These are phyloP conservation scores for Chionoecetes opilio DNA, from an alignment of 1,140 invertebrate species.

Conservation along the genomic window DNA sequence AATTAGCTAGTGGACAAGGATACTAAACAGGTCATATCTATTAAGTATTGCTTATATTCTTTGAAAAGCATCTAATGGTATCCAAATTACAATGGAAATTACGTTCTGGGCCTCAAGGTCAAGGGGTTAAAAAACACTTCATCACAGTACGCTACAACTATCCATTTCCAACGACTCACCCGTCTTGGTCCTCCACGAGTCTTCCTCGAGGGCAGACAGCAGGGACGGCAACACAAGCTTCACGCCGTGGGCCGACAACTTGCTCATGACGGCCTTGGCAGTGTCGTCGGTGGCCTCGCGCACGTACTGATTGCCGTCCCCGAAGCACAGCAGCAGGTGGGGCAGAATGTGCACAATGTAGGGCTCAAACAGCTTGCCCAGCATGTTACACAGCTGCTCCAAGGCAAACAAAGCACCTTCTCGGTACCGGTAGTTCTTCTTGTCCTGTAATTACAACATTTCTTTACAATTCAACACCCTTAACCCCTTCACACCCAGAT, in stretches of 20 bases:
- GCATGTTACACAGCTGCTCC: conserved; percentile 97
- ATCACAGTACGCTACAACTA: too few species aligned
- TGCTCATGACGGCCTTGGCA: conserved; percentile 98
- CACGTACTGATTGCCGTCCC: conserved; percentile 94
- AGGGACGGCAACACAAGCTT: conserved; percentile 97
- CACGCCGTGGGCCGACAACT: conserved; percentile 97
- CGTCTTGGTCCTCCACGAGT: conserved; percentile 99
- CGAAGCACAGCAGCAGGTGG: conserved; percentile 97
- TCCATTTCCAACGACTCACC: conserved; percentile 82
- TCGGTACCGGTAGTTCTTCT: conserved; percentile 96
- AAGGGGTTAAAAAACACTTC: too few species aligned
- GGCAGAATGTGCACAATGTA: conserved; percentile 99
- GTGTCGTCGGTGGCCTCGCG: conserved; percentile 96
- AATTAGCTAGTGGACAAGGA: too few species aligned
- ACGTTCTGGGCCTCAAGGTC: too few species aligned
- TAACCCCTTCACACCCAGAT: too few species aligned
- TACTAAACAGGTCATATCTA: too few species aligned
- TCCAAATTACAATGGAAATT: too few species aligned
- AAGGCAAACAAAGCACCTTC: conserved; percentile 99
- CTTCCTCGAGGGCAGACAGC: conserved; percentile 96
- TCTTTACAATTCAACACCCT: too few species aligned
- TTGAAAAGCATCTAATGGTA: too few species aligned
- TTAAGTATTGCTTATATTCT: too few species aligned
- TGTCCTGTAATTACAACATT: conserved; percentile 90
- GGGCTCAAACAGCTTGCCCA: conserved; percentile 98